Conservation (phyloP, 2,797 vertebrate genomes). For the Rallus crepitans region DNA sequence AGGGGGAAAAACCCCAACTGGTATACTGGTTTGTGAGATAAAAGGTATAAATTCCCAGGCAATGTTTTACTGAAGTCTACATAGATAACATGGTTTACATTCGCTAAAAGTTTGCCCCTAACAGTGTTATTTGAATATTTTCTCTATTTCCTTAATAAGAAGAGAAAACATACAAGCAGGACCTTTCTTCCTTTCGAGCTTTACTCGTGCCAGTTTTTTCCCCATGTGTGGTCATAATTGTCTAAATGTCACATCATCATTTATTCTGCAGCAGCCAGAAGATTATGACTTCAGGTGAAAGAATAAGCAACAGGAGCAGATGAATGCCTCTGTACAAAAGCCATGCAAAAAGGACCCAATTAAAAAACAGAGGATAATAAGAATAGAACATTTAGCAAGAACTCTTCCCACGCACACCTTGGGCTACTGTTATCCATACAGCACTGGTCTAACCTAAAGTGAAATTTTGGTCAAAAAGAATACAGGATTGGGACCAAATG, state of each 20-base stretch:
- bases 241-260: neutral
- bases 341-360: neutral
- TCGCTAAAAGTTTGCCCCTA: neutral
- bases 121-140: neutral
- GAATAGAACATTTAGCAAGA: neutral
- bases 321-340: neutral
- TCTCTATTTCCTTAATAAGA: neutral
- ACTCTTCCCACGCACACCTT: neutral
- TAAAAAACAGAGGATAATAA: neutral
- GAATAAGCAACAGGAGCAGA: conserved; percentile 1
- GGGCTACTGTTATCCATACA: neutral
- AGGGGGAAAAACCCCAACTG: no score
- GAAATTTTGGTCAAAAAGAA: neutral
- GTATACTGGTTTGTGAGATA: neutral
- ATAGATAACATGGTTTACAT: neutral
- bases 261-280: neutral
- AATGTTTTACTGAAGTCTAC: neutral
- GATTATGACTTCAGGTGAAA: neutral
- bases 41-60: no score
- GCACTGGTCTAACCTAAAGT: neutral
- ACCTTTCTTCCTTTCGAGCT: neutral
- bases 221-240: neutral
- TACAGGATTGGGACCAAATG: neutral
- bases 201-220: neutral
- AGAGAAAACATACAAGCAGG: neutral